Percentiles rank a stretch among this genome's conserved stretches.
Evolutionary conservation across 2,797 vertebrate species (phyloP).

Genomic region (Urophycis tenuis): DNA sequence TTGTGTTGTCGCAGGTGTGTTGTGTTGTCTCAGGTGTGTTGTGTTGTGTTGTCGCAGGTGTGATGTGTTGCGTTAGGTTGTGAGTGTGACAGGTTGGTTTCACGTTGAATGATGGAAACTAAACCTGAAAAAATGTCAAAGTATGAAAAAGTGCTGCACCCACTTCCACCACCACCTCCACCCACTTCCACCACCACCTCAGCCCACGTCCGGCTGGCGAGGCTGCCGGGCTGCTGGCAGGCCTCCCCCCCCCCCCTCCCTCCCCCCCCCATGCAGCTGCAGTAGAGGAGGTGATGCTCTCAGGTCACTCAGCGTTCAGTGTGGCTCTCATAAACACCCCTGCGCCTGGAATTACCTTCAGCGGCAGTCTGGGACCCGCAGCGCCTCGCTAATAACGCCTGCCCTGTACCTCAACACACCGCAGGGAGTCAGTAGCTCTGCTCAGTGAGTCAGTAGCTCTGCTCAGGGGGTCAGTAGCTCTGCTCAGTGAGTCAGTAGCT

Average conservation of each 20-base stretch:
- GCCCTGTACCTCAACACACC: no score
- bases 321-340: conserved; percentile 17
- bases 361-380: conserved; percentile 6
- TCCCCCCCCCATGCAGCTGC: not conserved
- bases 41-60: not conserved
- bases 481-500: no score
- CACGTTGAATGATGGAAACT: no score
- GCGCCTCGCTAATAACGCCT: not conserved
- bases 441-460: no score
- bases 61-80: not conserved
- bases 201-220: not conserved
- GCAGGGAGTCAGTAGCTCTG: no score
- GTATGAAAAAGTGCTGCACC: no score
- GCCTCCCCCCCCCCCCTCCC: not conserved
- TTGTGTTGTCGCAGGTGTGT: no score
- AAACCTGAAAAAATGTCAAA: no score
- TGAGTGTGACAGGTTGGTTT: not conserved
- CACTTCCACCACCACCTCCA: no score
- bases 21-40: no score
- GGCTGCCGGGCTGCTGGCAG: not conserved
- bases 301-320: conserved; percentile 16
- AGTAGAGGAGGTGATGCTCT: conserved; percentile 7
- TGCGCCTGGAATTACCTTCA: conserved; percentile 17
- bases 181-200: not conserved
- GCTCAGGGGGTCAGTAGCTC: no score